Conservation (phyloP, 2,888 invertebrate species). For the Boloria euphrosyne region DNA sequence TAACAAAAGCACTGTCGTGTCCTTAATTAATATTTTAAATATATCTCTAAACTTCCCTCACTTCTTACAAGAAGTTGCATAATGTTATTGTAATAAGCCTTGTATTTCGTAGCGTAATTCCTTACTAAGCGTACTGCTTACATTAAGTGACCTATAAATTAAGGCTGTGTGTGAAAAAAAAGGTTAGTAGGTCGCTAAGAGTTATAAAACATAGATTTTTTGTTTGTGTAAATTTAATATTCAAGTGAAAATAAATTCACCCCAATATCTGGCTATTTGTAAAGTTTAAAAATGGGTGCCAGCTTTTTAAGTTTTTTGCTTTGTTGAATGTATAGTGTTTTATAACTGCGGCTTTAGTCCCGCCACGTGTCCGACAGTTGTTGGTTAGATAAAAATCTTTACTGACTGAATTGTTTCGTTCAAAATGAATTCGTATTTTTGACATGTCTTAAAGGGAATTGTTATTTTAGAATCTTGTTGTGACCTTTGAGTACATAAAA, state of each 20-base stretch:
- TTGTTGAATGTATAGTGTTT: not conserved
- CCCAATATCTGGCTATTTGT: not conserved
- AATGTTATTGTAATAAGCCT: slow-evolving; percentile 17
- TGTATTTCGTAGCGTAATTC: slow-evolving; percentile 22
- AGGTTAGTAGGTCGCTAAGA: slow-evolving; percentile 38
- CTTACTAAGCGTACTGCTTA: slow-evolving; percentile 31
- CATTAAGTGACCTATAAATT: slow-evolving; percentile 33
- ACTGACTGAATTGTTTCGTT: too few species aligned
- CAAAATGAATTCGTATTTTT: too few species aligned
- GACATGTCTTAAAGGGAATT: too few species aligned
- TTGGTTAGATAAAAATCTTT: too few species aligned
- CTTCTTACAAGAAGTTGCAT: not conserved
- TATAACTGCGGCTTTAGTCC: not conserved
- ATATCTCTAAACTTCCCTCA: not conserved
- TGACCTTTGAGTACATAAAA: too few species aligned
- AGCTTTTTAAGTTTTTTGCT: not conserved
- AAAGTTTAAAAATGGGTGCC: slow-evolving; percentile 3
- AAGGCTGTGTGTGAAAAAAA: slow-evolving; percentile 31
- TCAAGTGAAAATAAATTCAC: slow-evolving; percentile 22
- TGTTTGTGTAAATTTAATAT: slow-evolving; percentile 23
- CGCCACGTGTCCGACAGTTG: too few species aligned
- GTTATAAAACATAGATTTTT: slow-evolving; percentile 31
- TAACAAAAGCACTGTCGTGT: too few species aligned
- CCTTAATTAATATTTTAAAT: too few species aligned
- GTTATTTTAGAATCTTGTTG: too few species aligned